Evolutionary conservation across 35 echinoderm and acorn worm species (phyloP).

Genomic region (Heliocidaris tuberculata): DNA sequence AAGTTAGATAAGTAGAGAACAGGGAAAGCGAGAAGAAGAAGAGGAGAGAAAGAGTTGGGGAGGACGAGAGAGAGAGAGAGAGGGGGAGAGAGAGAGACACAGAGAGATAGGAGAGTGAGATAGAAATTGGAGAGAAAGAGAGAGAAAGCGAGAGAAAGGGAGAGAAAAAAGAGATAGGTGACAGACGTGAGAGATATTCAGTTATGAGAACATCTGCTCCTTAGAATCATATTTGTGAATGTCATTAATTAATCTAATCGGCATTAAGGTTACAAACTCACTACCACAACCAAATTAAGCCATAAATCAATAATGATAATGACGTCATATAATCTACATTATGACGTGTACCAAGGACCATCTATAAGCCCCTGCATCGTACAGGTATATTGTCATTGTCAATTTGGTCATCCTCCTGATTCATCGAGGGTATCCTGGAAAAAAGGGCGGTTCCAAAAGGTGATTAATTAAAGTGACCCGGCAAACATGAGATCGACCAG

Average conservation of each 20-base stretch:
- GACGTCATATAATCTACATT: not conserved
- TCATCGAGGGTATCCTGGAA: not conserved
- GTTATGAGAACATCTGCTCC: not conserved
- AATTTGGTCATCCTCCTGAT: too few species aligned
- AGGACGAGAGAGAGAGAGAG: too few species aligned
- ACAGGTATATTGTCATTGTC: too few species aligned
- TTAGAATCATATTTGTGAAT: not conserved
- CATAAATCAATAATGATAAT: not conserved
- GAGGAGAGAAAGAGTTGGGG: too few species aligned
- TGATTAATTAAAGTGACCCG: not conserved
- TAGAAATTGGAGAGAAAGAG: too few species aligned
- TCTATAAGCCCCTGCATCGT: not conserved
- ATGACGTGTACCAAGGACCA: not conserved
- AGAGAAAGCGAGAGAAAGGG: not conserved
- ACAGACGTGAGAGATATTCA: not conserved
- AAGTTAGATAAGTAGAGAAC: too few species aligned
- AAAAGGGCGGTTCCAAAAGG: not conserved
- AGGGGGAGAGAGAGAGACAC: too few species aligned
- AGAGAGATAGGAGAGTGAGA: too few species aligned
- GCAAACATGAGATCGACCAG: not conserved
- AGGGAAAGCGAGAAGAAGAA: too few species aligned
- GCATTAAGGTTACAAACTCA: not conserved
- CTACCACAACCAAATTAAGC: not conserved
- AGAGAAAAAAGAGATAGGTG: not conserved
- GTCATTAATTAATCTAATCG: not conserved